Conservation (phyloP, 2,113 vertebrate genomes). For the Paralichthys olivaceus region DNA sequence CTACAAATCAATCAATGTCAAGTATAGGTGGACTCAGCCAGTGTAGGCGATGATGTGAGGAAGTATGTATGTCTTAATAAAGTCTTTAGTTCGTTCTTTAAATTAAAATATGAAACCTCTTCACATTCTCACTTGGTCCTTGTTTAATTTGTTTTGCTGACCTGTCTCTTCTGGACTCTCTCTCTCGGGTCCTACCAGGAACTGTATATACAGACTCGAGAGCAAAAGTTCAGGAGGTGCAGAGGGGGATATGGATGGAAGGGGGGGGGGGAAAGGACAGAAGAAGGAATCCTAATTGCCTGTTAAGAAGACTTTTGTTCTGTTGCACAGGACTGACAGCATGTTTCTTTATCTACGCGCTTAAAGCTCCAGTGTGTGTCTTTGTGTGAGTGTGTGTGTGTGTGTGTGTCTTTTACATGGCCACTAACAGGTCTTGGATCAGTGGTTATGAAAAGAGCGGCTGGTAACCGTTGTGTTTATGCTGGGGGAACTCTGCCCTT, state of each 20-base stretch:
- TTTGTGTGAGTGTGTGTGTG: conserved; percentile 33
- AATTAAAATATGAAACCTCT: too few relatives aligned
- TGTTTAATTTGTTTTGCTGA: too few relatives aligned
- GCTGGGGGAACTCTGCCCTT: conserved; percentile 22
- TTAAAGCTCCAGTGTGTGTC: conserved; percentile 46
- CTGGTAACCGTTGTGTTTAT: conserved; percentile 59
- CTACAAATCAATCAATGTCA: too few relatives aligned
- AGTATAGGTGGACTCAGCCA: too few relatives aligned
- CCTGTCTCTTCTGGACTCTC: too few relatives aligned
- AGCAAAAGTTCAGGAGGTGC: conserved; percentile 19
- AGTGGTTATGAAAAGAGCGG: conserved; percentile 67
- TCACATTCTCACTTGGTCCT: too few relatives aligned
- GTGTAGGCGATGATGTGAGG: too few relatives aligned
- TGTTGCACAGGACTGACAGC: conserved; percentile 42
- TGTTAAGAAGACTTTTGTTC: conserved; percentile 59
- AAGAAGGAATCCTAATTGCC: conserved; percentile 45
- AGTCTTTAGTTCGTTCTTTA: too few relatives aligned
- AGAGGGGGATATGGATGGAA: neutral
- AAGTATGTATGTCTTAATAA: too few relatives aligned
- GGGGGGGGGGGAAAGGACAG: conserved; percentile 19
- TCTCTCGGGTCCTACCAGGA: neutral
- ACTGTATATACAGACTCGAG: conserved; percentile 10
- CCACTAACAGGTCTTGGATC: conserved; percentile 73
- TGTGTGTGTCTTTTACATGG: conserved; percentile 41
- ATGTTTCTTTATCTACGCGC: conserved; percentile 49